Evolutionary conservation across 2,113 vertebrate species (phyloP).

Genomic region (Lipophrys pholis): DNA sequence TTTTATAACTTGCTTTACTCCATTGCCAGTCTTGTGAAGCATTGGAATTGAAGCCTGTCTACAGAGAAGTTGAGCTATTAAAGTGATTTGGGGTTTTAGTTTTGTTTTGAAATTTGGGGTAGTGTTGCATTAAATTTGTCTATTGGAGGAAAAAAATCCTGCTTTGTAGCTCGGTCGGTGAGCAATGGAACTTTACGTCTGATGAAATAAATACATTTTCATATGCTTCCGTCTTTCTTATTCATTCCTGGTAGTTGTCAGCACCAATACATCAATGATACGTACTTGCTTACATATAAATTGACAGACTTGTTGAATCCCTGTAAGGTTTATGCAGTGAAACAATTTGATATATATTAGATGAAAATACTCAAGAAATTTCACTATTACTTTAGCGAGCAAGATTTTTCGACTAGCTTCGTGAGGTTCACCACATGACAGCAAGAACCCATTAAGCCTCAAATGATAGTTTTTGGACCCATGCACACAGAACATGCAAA

Average conservation of each 20-base stretch:
- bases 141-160: constrained; percentile 33
- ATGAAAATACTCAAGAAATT: too few relatives aligned
- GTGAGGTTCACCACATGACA: too few relatives aligned
- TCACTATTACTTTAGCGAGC: too few relatives aligned
- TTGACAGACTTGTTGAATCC: too few relatives aligned
- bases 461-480: too few relatives aligned
- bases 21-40: constrained; percentile 31
- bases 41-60: constrained; percentile 24
- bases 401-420: too few relatives aligned
- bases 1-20: constrained; percentile 53
- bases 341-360: too few relatives aligned
- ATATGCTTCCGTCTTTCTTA: constrained; percentile 36
- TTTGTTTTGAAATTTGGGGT: constrained; percentile 17
- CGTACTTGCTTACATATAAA: too few relatives aligned
- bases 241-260: neutral
- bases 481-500: too few relatives aligned
- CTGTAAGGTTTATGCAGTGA: too few relatives aligned
- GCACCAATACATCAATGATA: too few relatives aligned
- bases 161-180: constrained; percentile 50
- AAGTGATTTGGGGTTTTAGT: constrained; percentile 27
- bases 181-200: constrained; percentile 60
- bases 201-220: constrained; percentile 72
- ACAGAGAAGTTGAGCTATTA: constrained; percentile 18
- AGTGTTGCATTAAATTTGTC: constrained; percentile 17
- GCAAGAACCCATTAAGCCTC: too few relatives aligned